A percentile compares a stretch with the other conserved stretches of the same genome.
Conservation (phyloP, 1,140 invertebrate genomes). For the Pectinophora gossypiella region DNA sequence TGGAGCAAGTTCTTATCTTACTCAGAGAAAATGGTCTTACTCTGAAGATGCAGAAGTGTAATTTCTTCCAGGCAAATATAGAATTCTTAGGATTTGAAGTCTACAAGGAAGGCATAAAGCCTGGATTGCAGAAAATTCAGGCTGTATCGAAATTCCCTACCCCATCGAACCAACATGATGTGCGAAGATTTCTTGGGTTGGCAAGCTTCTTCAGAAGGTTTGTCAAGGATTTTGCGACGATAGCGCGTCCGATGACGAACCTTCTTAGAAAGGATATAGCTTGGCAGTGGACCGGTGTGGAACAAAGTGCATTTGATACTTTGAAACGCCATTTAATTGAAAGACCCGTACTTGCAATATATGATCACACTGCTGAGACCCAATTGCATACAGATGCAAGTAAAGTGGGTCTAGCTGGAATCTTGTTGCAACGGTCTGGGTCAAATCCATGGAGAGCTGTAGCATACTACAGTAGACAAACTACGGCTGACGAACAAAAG, state of each 20-base stretch:
- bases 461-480: slow-evolving; percentile 39
- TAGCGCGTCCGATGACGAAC: slow-evolving; percentile 8
- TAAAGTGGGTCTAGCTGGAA: slow-evolving; percentile 16
- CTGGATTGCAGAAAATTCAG: slow-evolving; percentile 13
- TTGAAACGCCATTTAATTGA: not conserved
- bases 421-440: slow-evolving; percentile 10
- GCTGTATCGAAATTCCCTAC: slow-evolving; percentile 9
- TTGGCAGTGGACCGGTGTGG: slow-evolving; percentile 10
- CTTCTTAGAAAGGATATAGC: slow-evolving; percentile 2
- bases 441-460: slow-evolving; percentile 17
- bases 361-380: slow-evolving; percentile 6
- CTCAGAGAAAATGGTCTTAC: slow-evolving; percentile 15
- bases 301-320: not conserved
- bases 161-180: slow-evolving; percentile 11
- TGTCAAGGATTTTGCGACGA: not conserved
- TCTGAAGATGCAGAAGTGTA: slow-evolving; percentile 22
- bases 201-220: not conserved
- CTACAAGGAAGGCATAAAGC: slow-evolving; percentile 9
- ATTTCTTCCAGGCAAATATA: slow-evolving; percentile 9
- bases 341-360: slow-evolving; percentile 8
- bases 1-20: slow-evolving; percentile 12
- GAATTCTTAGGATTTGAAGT: slow-evolving; percentile 4
- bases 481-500: too few relatives aligned
- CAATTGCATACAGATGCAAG: slow-evolving; percentile 16
- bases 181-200: slow-evolving; percentile 4